These are phyloP conservation scores for Drosophila mimetica DNA, from an alignment of 2,888 invertebrate genomes.

Conservation along the genomic window DNA sequence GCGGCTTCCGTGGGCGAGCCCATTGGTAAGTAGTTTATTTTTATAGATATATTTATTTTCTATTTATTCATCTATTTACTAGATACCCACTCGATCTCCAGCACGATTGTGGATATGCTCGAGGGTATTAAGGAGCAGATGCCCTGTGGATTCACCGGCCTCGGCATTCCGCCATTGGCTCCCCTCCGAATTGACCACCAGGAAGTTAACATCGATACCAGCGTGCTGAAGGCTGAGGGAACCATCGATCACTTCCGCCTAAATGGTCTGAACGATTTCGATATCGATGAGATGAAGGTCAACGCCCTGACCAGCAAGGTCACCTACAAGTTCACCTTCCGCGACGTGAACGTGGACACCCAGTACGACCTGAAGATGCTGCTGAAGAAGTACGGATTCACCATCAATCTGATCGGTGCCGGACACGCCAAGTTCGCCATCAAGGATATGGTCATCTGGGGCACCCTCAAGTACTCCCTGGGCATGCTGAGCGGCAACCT, in stretches of 20 bases:
- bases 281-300: constrained; percentile 72
- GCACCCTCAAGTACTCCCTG: constrained; percentile 75
- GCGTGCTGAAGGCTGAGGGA: constrained; percentile 59
- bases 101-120: constrained; percentile 59
- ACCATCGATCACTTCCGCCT: constrained; percentile 69
- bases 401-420: constrained; percentile 76
- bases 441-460: constrained; percentile 71
- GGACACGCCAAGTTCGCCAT: constrained; percentile 76
- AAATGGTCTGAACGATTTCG: constrained; percentile 77
- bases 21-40: constrained; percentile 71
- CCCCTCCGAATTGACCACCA: constrained; percentile 71
- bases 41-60: too few species aligned
- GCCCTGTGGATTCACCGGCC: constrained; percentile 79
- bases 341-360: constrained; percentile 73
- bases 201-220: constrained; percentile 64
- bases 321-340: constrained; percentile 71
- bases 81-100: constrained; percentile 75
- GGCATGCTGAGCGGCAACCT: constrained; percentile 69
- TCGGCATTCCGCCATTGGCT: constrained; percentile 80
- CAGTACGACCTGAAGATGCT: constrained; percentile 67
- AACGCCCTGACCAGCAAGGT: constrained; percentile 77
- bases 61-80: not conserved
- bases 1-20: constrained; percentile 60
- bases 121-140: constrained; percentile 70
- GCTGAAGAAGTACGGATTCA: constrained; percentile 79